Base-by-base conservation (phyloP, 2,113 vertebrate species). In the Sander vitreus region DNA sequence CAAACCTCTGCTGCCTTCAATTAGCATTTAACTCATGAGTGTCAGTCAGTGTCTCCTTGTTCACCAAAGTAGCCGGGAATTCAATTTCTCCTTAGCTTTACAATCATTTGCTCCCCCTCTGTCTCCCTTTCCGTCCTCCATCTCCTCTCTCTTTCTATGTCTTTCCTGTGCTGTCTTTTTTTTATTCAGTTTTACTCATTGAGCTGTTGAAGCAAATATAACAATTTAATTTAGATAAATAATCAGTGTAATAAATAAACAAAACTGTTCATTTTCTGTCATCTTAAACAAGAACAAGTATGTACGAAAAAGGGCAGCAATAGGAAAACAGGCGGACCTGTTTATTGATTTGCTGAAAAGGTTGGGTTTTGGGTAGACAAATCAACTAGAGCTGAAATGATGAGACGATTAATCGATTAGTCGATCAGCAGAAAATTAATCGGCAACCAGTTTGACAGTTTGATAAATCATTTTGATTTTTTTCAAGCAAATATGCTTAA, bases 1-100 rank as follows among this genome's bases (percentile, higher is more conserved):
- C 90, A 92, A 92, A 86, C 87, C 85, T 81, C 81, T 82, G 78
- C 84, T 85, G 85, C 87, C 90, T 93, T 93, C 92, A 95, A 93
- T 94, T 93, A 94, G 92, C 91, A 87, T 94, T 95, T 94, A 93
- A 93, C 93, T 95, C 91, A 93, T 91, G 90, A 93, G 92, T 92
- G 91, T 89, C 90, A 92, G 89, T 90, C 92, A 85, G 86, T 78
- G 80, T 85, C 87, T 87, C 85, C 76, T 68, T 67, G 53, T 86
- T 82, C 83, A 78, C 69, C 86, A 78, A 67, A 78, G 82, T 85
- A 88, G 81, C 73, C 16, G 51, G 64, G 76, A 86, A 90, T 91
- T 86, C 60, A 86, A 83, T 88, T 88, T 78, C 71, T 80, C 69
- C 62, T 64, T 53, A 55, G 55, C 73, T 62, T 83, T 76, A 43